phyloP scores from a whole-genome alignment of 2,113 vertebrate genomes.

The Platysternon megacephalum region DNA sequence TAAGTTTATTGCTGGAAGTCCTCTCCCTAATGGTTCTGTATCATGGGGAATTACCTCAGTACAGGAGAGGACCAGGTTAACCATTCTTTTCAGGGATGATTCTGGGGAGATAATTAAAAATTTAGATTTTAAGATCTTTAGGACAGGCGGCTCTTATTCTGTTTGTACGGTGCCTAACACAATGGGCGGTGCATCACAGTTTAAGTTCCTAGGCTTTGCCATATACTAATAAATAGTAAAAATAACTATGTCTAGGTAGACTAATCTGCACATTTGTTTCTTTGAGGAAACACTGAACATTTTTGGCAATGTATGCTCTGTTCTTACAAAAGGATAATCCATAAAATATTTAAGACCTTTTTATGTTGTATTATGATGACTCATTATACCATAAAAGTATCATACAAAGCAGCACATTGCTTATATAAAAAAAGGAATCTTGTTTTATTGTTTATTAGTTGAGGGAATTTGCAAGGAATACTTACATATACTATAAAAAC shows the following conservation, averaged over 20 bases:
- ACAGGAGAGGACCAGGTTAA: not conserved
- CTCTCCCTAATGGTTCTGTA: not conserved
- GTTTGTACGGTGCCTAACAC: not conserved
- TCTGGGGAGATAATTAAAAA: not conserved
- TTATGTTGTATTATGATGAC: slow-evolving; percentile 45
- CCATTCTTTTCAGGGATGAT: not conserved
- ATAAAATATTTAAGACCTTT: slow-evolving; percentile 53
- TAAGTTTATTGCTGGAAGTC: not conserved
- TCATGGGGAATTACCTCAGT: not conserved
- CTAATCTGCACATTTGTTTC: slow-evolving; percentile 18
- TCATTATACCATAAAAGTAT: slow-evolving; percentile 51
- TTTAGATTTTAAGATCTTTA: not conserved
- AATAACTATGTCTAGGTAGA: slow-evolving; percentile 7
- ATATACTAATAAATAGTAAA: not conserved
- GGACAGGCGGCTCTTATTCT: not conserved
- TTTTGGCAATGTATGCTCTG: slow-evolving; percentile 38
- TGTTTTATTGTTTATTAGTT: slow-evolving; percentile 20
- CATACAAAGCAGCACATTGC: slow-evolving; percentile 38
- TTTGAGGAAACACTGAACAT: not conserved
- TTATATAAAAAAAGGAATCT: not conserved
- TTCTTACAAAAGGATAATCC: slow-evolving; percentile 23
- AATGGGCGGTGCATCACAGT: not conserved
- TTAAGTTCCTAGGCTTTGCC: not conserved
- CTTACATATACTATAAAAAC: not conserved
- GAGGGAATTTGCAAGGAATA: slow-evolving; percentile 15